phyloP scores from a whole-genome alignment of 1,140 invertebrate species.

The Zaprionus davidi region DNA sequence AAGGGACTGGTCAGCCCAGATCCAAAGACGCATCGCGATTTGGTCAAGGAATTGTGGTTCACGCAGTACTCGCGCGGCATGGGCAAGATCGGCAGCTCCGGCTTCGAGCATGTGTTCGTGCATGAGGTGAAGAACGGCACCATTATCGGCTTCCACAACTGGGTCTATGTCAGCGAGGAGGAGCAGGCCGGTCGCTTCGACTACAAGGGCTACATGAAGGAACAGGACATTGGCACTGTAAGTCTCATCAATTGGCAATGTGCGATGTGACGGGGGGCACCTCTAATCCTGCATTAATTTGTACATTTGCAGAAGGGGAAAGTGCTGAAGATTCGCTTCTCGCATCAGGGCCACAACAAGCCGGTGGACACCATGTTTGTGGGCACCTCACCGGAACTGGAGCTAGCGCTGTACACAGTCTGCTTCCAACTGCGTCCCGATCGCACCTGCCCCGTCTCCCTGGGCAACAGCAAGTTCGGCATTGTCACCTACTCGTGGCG shows the following conservation, averaged over 20 bases:
- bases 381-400: constrained; percentile 96
- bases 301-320: constrained; percentile 89
- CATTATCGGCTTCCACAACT: constrained; percentile 93
- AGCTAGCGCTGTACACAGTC: constrained; percentile 95
- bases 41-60: constrained; percentile 92
- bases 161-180: constrained; percentile 93
- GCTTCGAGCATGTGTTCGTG: constrained; percentile 95
- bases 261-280: neutral
- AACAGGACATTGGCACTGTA: constrained; percentile 89
- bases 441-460: constrained; percentile 88
- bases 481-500: constrained; percentile 90
- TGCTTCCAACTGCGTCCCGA: constrained; percentile 91
- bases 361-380: constrained; percentile 92
- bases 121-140: constrained; percentile 92
- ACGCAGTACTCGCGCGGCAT: constrained; percentile 91
- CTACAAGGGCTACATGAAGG: constrained; percentile 92
- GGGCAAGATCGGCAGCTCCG: constrained; percentile 91
- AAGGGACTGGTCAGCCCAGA: constrained; percentile 88
- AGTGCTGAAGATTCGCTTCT: constrained; percentile 91
- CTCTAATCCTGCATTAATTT: neutral
- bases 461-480: constrained; percentile 89
- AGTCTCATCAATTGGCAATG: constrained; percentile 80
- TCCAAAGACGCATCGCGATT: constrained; percentile 89
- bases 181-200: constrained; percentile 88
- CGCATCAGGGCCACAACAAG: constrained; percentile 90